Base-by-base conservation (phyloP, 1,140 invertebrate species). In the Drosophila willistoni region DNA sequence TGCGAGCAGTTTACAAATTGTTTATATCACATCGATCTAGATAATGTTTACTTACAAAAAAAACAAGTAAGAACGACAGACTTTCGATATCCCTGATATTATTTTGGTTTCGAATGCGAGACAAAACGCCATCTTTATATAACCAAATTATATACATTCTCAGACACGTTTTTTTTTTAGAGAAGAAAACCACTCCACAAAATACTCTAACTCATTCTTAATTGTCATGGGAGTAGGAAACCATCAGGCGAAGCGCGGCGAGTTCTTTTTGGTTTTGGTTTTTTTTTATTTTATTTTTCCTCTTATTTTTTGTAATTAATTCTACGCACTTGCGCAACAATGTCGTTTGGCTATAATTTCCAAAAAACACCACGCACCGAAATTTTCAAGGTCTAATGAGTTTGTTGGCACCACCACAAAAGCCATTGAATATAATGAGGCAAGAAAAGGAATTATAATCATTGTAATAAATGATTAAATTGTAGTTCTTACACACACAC, bases 311-410 rank as follows among this genome's bases (percentile, higher is more conserved):
- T 64, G 77, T 84, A 81, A 85, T 81, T 89, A 87, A 89, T 89
- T 84, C 73, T 77, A 89, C 80, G 80, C 79, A 87, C 84, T 87
- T 82, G 83, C 77, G 60, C 77, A 84, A 85, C 68, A 79, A 73
- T 85, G 77, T 87, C 71, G 63, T 59, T 73, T 68, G 71, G 72
- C 79, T 69, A 65, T 81, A 78, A 78, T 78, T 85, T 86, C 65
- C 71, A 77, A 51, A 14, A 36, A 36, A 82, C 68, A 78, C 68
- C 64, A 69, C 64, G 67, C 60, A 82, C 68, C 67, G 65, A 33
- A 51, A 70, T 74, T 78, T 89, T 89, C 84, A 89, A 89, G 84
- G 84, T 89, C 84, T 89, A 89, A 90, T 81, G 80, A 78, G 84
- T 89, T 89, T 89, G 73, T 89, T 86, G 84, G 51, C 81, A 63